Evolutionary conservation across 1,140 invertebrate species (phyloP).

Genomic region (Andrena cerasifolii): DNA sequence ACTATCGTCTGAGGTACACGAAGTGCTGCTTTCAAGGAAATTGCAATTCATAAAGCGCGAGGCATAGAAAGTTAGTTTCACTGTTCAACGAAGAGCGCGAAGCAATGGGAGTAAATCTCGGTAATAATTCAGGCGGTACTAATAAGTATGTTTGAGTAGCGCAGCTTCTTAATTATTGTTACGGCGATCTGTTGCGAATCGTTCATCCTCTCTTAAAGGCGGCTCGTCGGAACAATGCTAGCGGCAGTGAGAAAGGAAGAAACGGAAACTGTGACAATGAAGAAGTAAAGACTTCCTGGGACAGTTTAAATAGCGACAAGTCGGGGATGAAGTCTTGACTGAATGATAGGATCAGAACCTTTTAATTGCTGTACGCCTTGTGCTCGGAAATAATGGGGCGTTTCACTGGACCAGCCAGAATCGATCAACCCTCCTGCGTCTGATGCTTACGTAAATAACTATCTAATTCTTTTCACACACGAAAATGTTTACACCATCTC

Average conservation of each 20-base stretch:
- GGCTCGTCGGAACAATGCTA: neutral
- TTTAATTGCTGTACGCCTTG: constrained; percentile 1
- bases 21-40: too few relatives aligned
- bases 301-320: neutral
- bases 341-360: constrained; percentile 14
- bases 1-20: too few relatives aligned
- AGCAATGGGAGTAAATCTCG: too few relatives aligned
- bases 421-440: neutral
- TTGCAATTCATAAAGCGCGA: too few relatives aligned
- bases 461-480: too few relatives aligned
- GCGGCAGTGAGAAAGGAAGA: neutral
- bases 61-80: too few relatives aligned
- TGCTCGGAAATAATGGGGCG: neutral
- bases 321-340: neutral
- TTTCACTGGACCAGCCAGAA: neutral
- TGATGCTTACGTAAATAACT: too few relatives aligned
- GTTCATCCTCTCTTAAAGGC: neutral
- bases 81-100: too few relatives aligned
- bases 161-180: neutral
- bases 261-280: neutral
- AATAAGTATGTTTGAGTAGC: neutral
- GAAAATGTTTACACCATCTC: too few relatives aligned
- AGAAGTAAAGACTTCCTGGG: neutral
- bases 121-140: too few relatives aligned
- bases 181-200: neutral